Conservation (phyloP, 2,113 vertebrate genomes). For the Otis tarda region DNA sequence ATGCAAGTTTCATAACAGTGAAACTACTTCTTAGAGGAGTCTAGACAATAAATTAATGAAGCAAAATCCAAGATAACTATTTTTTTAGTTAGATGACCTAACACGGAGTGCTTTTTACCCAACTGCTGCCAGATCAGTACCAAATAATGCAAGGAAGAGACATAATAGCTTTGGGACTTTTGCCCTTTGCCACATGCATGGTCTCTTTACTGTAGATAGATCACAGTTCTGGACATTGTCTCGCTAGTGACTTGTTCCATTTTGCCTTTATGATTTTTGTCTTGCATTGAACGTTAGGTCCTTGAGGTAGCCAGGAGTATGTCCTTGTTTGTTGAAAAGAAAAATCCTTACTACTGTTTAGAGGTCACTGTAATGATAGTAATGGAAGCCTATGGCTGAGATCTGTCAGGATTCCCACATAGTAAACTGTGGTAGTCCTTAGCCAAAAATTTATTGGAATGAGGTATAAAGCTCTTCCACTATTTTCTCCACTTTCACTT, state of each 20-base stretch:
- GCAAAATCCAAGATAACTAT: background rate
- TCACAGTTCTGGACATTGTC: rapidly evolving
- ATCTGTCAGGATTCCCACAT: background rate
- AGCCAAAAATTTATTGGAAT: background rate
- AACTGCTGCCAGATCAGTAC: background rate
- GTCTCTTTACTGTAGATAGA: background rate
- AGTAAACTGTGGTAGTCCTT: background rate
- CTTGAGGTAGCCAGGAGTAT: background rate
- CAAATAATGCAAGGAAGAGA: background rate
- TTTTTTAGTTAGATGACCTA: background rate
- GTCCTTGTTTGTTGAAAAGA: background rate
- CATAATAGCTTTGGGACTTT: background rate
- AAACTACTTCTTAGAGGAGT: background rate
- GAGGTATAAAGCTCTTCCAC: background rate
- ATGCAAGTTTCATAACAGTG: background rate
- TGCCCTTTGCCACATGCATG: background rate
- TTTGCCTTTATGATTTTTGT: background rate
- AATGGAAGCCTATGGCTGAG: background rate
- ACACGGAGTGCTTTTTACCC: background rate
- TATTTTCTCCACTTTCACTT: background rate
- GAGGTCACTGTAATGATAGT: background rate
- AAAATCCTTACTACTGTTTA: background rate
- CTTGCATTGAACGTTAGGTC: background rate
- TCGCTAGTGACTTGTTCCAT: background rate
- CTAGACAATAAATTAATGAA: background rate